Evolutionary conservation across 2,888 invertebrate species (phyloP).

Genomic region (Platerodrilus igneus): DNA sequence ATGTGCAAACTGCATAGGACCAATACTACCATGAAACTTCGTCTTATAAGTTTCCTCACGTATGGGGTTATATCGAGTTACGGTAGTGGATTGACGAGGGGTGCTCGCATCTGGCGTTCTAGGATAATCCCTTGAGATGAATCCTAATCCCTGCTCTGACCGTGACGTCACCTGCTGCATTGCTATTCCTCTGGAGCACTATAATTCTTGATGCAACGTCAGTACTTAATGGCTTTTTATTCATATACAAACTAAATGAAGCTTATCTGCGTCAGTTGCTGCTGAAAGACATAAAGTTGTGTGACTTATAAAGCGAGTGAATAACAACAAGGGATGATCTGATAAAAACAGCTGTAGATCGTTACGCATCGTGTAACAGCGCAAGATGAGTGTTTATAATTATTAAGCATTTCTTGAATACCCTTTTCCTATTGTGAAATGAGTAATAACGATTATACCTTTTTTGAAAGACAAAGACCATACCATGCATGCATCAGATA

Average conservation of each 20-base stretch:
- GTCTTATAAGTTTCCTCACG: slow-evolving; percentile 41
- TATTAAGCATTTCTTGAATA: no score
- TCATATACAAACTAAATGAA: not conserved
- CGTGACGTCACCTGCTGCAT: slow-evolving; percentile 40
- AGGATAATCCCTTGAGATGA: slow-evolving; percentile 42
- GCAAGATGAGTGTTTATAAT: no score
- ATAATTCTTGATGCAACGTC: slow-evolving; percentile 38
- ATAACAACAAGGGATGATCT: no score
- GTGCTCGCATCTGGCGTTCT: slow-evolving; percentile 38
- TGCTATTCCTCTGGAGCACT: slow-evolving; percentile 28
- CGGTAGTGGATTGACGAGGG: slow-evolving; percentile 38
- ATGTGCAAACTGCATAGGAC: slow-evolving; percentile 27
- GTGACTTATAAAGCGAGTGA: no score
- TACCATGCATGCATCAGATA: no score
- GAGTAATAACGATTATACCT: no score
- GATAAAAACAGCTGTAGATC: no score
- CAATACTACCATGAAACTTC: slow-evolving; percentile 20
- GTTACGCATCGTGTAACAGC: no score
- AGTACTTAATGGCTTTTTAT: slow-evolving; percentile 18
- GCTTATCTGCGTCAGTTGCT: no score
- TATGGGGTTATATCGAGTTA: slow-evolving; percentile 43
- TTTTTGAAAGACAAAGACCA: no score
- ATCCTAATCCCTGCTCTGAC: slow-evolving; percentile 41
- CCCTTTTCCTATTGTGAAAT: no score
- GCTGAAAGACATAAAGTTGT: slow-evolving; percentile 11